Evolutionary conservation across 2,888 invertebrate species (phyloP), one percentile per base, ranked within the genome.

Genomic region (Rhogogaster chlorosoma): DNA sequence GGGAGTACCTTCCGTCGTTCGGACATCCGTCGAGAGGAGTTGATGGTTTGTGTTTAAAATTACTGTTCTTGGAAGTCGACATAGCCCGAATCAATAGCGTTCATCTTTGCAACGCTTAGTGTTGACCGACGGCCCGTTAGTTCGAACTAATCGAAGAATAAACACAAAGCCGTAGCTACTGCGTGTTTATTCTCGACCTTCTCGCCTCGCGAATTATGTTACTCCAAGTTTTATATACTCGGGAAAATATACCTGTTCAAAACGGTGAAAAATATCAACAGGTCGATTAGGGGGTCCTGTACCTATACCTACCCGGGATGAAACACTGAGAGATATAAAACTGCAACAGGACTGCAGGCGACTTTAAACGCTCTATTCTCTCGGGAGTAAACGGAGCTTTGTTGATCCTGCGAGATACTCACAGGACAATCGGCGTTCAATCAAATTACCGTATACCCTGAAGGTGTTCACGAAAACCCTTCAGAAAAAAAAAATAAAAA

Each of bases 61-160:
- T 83, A 83, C 26, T 29, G 67, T 70, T 83, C 83, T 45, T 67
- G 53, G 70, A 64, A 42, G 42, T 64, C 64, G 67, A 26, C 64
- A 22, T 67, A 42, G 45, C 64, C 67, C 83, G 83, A 83, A 67
- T 83, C 83, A 67, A 83, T 83, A 83, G 45, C 36, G 45, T 83
- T 45, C 83, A 83, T 83, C 83, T 83, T 83, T 83, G 64, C 32
- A 83, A 83, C 83, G 83, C 45, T 83, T 70, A 83, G 83, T 83
- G 83, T 83, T 83, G 64, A 83, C 83, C 83, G 83, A 57, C 67
- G 83, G 42, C 83, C 80, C 83, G 83, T 70, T 83, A 83, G 42
- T 83, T 49, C 45, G 67, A 32, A 45, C 70, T 83, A 70, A 67
- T 83, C 83, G 83, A 83, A 83, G 83, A 83, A 83, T 83, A 83